These are phyloP conservation scores for Drosophila aff. DNA, from an alignment of 1,140 invertebrate species.

Conservation along the genomic window DNA sequence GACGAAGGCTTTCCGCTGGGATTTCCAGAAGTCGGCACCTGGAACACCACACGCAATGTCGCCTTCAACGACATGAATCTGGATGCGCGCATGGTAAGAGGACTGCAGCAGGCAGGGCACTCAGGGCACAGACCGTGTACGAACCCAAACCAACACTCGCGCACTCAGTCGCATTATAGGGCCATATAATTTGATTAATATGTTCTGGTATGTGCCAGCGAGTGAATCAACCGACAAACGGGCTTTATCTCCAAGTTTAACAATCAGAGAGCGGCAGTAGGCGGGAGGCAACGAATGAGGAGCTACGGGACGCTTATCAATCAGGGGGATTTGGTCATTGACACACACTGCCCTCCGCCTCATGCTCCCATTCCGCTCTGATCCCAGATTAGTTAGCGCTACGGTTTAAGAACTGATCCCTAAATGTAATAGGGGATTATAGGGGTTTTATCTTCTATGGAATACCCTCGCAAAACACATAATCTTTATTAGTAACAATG, in stretches of 20 bases:
- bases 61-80: slow-evolving; percentile 91
- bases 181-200: slow-evolving; percentile 55
- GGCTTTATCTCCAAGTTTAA: slow-evolving; percentile 56
- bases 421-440: not conserved
- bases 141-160: slow-evolving; percentile 7
- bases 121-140: not conserved
- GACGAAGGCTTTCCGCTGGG: slow-evolving; percentile 81
- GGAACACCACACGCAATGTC: slow-evolving; percentile 86
- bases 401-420: not conserved
- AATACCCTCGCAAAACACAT: not conserved
- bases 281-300: not conserved
- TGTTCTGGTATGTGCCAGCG: slow-evolving; percentile 38
- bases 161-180: not conserved
- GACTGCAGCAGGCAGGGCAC: not conserved
- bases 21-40: slow-evolving; percentile 86
- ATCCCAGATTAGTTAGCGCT: slow-evolving; percentile 16
- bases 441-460: not conserved
- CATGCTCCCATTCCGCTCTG: not conserved
- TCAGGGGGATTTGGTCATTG: slow-evolving; percentile 61
- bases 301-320: slow-evolving; percentile 44
- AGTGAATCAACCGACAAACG: slow-evolving; percentile 56
- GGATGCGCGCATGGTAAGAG: slow-evolving; percentile 91
- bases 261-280: not conserved
- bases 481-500: not conserved
- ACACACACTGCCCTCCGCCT: slow-evolving; percentile 24